A percentile compares a stretch with the other conserved stretches of the same genome.
phyloP scores from a whole-genome alignment of 2,113 vertebrate species.

The Lonchura striata region DNA sequence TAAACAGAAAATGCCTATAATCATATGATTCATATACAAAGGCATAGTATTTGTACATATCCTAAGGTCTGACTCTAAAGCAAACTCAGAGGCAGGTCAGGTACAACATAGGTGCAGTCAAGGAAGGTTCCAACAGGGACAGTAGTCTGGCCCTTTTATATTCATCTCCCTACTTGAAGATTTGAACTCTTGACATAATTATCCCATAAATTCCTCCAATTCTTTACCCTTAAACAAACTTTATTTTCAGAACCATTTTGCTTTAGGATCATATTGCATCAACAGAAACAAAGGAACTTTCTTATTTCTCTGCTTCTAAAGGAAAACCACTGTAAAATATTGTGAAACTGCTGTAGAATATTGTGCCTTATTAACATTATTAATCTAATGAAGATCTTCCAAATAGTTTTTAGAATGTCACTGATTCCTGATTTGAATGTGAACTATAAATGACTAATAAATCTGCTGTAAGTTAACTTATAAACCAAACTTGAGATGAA shows the following conservation, averaged over 20 bases:
- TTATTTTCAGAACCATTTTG: neutral
- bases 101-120: neutral
- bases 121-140: neutral
- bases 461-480: neutral
- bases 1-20: neutral
- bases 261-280: neutral
- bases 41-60: neutral
- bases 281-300: neutral
- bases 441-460: neutral
- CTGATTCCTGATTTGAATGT: neutral
- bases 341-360: neutral
- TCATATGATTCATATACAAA: neutral
- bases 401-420: neutral
- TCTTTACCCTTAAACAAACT: neutral
- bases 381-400: neutral
- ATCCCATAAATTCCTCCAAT: neutral
- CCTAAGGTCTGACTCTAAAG: neutral
- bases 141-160: neutral
- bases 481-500: neutral
- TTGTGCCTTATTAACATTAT: neutral
- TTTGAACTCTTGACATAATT: neutral
- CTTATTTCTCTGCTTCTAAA: neutral
- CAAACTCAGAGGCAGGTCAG: neutral
- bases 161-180: neutral
- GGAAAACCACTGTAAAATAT: neutral